Conservation (phyloP, 2,113 vertebrate genomes). For the Puntigrus tetrazona region DNA sequence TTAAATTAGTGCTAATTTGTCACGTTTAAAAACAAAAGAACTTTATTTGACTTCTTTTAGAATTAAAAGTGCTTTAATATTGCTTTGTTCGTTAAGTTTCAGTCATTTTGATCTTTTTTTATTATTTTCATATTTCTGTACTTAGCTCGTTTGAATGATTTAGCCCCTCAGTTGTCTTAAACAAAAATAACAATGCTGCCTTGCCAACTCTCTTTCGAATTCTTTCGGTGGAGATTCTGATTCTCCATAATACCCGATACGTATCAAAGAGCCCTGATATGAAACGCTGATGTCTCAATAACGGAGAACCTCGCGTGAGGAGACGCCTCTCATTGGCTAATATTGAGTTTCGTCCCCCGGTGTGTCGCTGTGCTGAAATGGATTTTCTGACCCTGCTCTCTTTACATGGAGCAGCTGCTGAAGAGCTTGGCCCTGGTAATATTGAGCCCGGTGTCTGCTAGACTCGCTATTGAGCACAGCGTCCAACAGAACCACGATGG, state of each 20-base stretch:
- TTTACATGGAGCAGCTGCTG: conserved; percentile 48
- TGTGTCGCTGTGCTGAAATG: conserved; percentile 48
- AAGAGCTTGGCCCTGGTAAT: conserved; percentile 32
- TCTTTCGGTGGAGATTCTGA: neutral
- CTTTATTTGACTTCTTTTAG: too few species aligned
- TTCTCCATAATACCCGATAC: conserved; percentile 16
- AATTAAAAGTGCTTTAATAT: too few species aligned
- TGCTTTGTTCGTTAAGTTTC: too few species aligned
- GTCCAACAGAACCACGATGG: conserved; percentile 33
- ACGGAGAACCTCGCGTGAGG: neutral
- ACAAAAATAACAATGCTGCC: too few species aligned
- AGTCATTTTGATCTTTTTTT: too few species aligned
- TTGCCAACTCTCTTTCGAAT: too few species aligned
- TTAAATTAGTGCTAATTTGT: too few species aligned
- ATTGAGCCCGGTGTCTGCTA: conserved; percentile 54
- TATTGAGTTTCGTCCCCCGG: conserved; percentile 49
- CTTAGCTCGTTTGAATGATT: too few species aligned
- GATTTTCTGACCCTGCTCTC: conserved; percentile 52
- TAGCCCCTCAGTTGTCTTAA: too few species aligned
- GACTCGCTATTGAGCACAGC: conserved; percentile 53
- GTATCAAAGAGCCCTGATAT: conserved; percentile 20
- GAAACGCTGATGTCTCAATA: conserved; percentile 52
- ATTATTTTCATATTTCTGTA: too few species aligned
- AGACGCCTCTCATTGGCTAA: conserved; percentile 29
- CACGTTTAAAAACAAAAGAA: too few species aligned